These are phyloP conservation scores for Callitettix versicolor DNA, from an alignment of 1,140 invertebrate species.

Conservation along the genomic window DNA sequence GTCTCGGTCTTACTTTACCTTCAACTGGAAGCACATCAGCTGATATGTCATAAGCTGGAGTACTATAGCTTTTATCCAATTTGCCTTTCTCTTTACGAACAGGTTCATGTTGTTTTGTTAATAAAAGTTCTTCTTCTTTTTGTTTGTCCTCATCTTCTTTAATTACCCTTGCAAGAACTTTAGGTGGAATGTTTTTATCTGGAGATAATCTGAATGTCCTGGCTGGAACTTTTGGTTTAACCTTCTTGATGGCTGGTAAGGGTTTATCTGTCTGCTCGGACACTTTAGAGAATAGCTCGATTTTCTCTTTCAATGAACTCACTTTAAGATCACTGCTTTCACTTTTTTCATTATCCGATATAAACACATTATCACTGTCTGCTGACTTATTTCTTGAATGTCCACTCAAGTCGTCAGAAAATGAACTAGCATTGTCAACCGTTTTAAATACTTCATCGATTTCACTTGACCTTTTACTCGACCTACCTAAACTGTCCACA, in stretches of 20 bases:
- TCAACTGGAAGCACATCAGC: neutral
- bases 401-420: neutral
- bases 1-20: constrained; percentile 11
- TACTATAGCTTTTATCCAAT: constrained; percentile 65
- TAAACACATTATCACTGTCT: constrained; percentile 8
- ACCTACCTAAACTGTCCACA: constrained; percentile 8
- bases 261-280: constrained; percentile 1
- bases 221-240: constrained; percentile 29
- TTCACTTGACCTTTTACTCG: constrained; percentile 13
- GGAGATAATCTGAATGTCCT: constrained; percentile 23
- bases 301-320: constrained; percentile 20
- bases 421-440: neutral
- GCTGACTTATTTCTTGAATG: constrained; percentile 6
- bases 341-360: constrained; percentile 3
- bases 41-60: constrained; percentile 56
- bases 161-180: neutral
- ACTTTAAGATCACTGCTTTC: constrained; percentile 1
- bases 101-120: neutral
- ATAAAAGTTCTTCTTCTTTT: neutral
- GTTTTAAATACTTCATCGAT: constrained; percentile 9
- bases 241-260: neutral
- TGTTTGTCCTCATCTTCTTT: neutral
- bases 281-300: constrained; percentile 22
- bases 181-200: constrained; percentile 1
- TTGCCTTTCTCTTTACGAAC: constrained; percentile 36